Base-by-base conservation (phyloP, 2,113 vertebrate genomes). In the Merops nubicus region DNA sequence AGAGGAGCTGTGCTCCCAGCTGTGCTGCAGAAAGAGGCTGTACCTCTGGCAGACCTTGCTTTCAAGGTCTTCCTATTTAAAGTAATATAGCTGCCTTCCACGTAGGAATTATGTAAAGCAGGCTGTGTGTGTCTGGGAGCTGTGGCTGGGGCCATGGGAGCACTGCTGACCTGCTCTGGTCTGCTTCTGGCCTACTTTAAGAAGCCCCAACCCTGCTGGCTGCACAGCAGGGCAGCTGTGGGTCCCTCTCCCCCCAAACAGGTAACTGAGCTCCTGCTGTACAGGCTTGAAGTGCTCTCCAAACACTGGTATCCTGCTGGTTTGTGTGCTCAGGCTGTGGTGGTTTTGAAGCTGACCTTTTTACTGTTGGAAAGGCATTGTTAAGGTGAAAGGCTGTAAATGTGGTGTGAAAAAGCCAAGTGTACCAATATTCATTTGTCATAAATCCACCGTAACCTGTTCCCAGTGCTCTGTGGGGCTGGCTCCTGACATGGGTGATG, bases 231-330 rank as follows among this genome's bases (percentile, higher is more conserved):
- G 23, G 43, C 60, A 83, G 63, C 89, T 67, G 3, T 33, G 38
- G 21, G 28, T 48, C 8, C 3, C 1, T 53, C 47, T 54, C 89
- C 70, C 33, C 31, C 29, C 22, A 84, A 19, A 65, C 25, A 19
- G 0, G 33, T 64, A 59, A 31, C n/a, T n/a, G n/a, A 4, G 5
- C 8, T 70, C 8, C 15, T 1, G 0, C 50, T 77, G 69, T 62
- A 73, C 65, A 89, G 33, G 19, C 22, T 62, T 48, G 2, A 42
- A 19, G 8, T 51, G 47, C 33, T 79, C 21, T 33, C 47, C 26
- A 43, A 54, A 89, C 64, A 15, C 56, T 28, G 29, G 13, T 47
- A 9, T 48, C 68, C 23, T 48, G 1, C 34, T 50, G 0, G 51
- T 86, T 53, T 69, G 7, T 50, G 6, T 69, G 5, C 34, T 38